A percentile compares a stretch with the other conserved stretches of the same genome.
Evolutionary conservation across 1,140 invertebrate species (phyloP).

Genomic region (Caenorhabditis tropicalis): DNA sequence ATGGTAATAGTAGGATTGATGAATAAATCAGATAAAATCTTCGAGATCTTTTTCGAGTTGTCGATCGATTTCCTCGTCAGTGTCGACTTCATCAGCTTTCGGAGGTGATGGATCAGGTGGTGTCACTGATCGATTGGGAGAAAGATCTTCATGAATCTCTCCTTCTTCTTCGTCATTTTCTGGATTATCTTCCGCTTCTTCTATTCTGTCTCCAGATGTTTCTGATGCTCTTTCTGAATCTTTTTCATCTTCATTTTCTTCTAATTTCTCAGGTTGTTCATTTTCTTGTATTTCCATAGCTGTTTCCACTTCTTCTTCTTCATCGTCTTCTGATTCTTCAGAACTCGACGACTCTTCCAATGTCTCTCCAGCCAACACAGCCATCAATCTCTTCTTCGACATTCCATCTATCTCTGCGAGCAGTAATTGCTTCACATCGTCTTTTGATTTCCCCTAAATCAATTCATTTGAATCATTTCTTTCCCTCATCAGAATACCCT

Average conservation of each 20-base stretch:
- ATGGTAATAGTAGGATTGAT: not conserved
- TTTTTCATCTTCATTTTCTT: too few relatives aligned
- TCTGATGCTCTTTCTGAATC: not conserved
- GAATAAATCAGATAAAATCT: not conserved
- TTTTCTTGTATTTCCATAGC: not conserved
- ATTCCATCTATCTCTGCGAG: constrained; percentile 26
- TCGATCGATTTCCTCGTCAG: constrained; percentile 7
- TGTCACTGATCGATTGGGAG: not conserved
- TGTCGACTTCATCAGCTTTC: not conserved
- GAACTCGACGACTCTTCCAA: constrained; percentile 35
- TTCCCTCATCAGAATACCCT: not conserved
- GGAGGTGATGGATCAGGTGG: not conserved
- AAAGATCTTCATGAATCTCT: not conserved
- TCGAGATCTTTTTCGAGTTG: constrained; percentile 1
- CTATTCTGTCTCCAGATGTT: not conserved
- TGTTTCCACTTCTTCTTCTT: not conserved
- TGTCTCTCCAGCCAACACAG: constrained; percentile 10
- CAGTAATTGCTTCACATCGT: constrained; percentile 11
- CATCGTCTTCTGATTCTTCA: not conserved
- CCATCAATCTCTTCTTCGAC: not conserved
- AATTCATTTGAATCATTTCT: not conserved
- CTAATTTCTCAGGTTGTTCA: too few relatives aligned
- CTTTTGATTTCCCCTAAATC: constrained; percentile 22
- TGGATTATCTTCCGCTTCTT: not conserved
- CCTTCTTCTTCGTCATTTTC: not conserved